phyloP scores from a whole-genome alignment of 2,113 vertebrate genomes.

The Raphicerus campestris region DNA sequence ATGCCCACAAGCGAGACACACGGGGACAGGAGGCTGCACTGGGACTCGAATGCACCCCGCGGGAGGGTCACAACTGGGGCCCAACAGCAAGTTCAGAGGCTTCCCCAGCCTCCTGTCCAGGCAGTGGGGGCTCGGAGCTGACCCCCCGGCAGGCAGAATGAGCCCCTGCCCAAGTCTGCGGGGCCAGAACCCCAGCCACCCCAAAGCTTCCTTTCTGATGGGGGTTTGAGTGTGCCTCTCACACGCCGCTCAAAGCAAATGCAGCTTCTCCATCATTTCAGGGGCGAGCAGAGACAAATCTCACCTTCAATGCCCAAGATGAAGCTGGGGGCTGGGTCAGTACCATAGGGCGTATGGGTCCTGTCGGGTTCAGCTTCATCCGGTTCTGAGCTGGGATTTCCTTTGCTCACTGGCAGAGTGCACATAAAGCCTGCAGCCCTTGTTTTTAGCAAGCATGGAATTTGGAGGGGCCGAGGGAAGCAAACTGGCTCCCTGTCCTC shows the following conservation, averaged over 20 bases:
- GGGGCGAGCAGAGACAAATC: background rate
- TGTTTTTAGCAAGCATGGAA: background rate
- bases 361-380: fast-evolving
- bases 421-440: background rate
- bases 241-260: background rate
- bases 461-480: background rate
- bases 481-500: background rate
- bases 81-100: background rate
- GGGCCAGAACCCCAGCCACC: background rate
- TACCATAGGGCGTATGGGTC: fast-evolving
- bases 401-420: background rate
- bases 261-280: background rate
- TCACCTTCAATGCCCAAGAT: fast-evolving
- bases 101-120: background rate
- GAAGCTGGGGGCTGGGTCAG: background rate
- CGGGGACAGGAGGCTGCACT: background rate
- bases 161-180: fast-evolving
- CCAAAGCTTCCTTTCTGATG: background rate
- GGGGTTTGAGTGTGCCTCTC: background rate
- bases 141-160: background rate
- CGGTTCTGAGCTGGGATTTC: background rate
- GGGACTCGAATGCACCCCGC: background rate
- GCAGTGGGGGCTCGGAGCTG: fast-evolving
- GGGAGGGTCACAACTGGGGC: background rate
- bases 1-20: fast-evolving